Evolutionary conservation across 2,888 invertebrate genomes (phyloP).

Genomic region (Eupithecia insigniata): DNA sequence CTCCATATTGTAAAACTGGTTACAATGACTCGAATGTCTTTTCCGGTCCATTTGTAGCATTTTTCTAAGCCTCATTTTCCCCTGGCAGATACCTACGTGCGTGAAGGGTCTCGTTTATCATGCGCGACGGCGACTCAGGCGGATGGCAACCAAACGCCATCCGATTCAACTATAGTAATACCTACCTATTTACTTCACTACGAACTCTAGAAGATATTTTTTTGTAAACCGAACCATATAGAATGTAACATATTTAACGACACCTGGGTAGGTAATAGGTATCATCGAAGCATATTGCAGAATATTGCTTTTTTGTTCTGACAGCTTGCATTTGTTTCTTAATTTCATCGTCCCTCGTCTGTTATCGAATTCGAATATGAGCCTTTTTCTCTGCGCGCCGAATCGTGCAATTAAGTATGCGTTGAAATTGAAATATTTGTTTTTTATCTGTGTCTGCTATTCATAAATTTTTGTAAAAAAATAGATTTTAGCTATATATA

Average conservation of each 20-base stretch:
- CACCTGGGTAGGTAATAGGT: too few relatives aligned
- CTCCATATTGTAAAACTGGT: constrained; percentile 22
- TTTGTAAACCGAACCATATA: background rate
- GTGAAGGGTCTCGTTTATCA: constrained; percentile 64
- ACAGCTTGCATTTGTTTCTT: background rate
- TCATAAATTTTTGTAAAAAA: too few relatives aligned
- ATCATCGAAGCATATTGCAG: background rate
- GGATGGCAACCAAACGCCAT: constrained; percentile 67
- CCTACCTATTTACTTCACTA: background rate
- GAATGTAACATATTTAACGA: background rate
- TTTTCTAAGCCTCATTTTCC: constrained; percentile 34
- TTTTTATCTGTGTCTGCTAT: too few relatives aligned
- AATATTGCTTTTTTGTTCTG: background rate
- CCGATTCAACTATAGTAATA: constrained; percentile 31
- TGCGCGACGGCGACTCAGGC: constrained; percentile 61
- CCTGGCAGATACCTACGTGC: constrained; percentile 43
- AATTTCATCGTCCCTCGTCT: background rate
- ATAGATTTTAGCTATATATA: too few relatives aligned
- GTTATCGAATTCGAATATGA: background rate
- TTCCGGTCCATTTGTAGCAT: constrained; percentile 34
- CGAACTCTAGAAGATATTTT: too few relatives aligned
- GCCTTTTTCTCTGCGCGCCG: background rate
- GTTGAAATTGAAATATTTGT: background rate
- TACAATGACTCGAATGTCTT: constrained; percentile 29
- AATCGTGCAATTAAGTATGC: background rate